phyloP scores from a whole-genome alignment of 1,140 invertebrate genomes.

The Caerostris darwini region DNA sequence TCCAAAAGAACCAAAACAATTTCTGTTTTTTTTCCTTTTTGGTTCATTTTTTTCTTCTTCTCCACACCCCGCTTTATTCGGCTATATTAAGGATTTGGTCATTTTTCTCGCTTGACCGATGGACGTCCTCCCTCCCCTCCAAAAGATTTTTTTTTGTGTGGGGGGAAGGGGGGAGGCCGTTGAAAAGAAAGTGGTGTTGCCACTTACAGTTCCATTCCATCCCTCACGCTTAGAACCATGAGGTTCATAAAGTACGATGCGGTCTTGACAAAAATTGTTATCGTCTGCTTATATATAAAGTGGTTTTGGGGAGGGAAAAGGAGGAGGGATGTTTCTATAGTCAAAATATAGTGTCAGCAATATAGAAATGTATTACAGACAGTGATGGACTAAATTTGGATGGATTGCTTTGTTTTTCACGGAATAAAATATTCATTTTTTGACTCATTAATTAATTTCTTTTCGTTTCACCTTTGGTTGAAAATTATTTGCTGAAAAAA shows the following conservation, averaged over 20 bases:
- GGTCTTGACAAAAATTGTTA: neutral
- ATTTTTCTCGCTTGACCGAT: constrained; percentile 60
- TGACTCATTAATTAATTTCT: too few species aligned
- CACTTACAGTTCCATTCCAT: neutral
- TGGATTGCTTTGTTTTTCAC: too few species aligned
- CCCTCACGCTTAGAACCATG: neutral
- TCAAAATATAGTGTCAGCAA: too few species aligned
- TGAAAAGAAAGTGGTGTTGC: too few species aligned
- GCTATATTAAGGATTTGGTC: constrained; percentile 65
- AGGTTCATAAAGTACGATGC: neutral
- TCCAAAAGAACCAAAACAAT: neutral
- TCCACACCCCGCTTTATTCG: constrained; percentile 5
- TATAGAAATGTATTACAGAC: too few species aligned
- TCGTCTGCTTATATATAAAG: neutral
- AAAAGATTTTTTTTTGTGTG: neutral
- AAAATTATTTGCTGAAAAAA: too few species aligned
- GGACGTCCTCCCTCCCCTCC: neutral
- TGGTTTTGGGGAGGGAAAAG: too few species aligned
- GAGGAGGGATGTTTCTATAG: too few species aligned
- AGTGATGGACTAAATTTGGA: too few species aligned
- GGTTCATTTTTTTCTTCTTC: neutral
- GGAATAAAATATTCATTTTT: too few species aligned
- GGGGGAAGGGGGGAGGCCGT: neutral
- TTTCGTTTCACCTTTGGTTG: too few species aligned
- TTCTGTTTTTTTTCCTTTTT: neutral